Conservation (phyloP, 2,113 vertebrate genomes). For the Lampris megalopsis region DNA sequence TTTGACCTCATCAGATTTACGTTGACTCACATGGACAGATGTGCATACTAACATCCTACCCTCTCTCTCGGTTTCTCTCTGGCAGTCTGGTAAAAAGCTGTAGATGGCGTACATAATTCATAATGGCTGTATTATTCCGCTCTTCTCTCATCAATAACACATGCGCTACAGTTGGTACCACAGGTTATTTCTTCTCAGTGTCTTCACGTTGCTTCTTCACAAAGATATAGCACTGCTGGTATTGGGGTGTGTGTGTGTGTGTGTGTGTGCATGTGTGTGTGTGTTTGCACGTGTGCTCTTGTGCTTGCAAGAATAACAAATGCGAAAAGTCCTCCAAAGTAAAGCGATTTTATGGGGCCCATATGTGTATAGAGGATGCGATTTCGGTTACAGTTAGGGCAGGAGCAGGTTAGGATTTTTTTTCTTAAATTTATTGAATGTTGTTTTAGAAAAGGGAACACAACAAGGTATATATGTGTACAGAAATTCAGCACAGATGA, state of each 20-base stretch:
- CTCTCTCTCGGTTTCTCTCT: slow-evolving; percentile 21
- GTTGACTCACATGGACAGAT: too few species aligned
- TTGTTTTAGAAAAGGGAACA: too few species aligned
- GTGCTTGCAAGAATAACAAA: too few species aligned
- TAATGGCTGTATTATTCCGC: slow-evolving; percentile 51
- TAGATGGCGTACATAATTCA: slow-evolving; percentile 57
- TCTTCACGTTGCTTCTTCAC: slow-evolving; percentile 9
- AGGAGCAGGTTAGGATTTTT: too few species aligned
- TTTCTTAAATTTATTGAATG: too few species aligned
- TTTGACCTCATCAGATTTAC: too few species aligned
- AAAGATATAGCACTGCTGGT: slow-evolving; percentile 4
- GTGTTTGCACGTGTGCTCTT: background rate
- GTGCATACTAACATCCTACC: background rate
- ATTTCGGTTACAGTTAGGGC: too few species aligned
- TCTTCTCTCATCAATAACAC: slow-evolving; percentile 62
- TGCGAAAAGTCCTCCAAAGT: too few species aligned
- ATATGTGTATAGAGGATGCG: too few species aligned
- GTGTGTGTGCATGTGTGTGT: background rate
- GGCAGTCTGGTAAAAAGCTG: slow-evolving; percentile 36
- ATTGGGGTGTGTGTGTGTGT: background rate
- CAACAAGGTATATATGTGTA: too few species aligned
- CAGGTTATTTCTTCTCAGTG: slow-evolving; percentile 33
- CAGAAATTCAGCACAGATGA: too few species aligned
- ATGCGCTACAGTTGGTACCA: slow-evolving; percentile 48
- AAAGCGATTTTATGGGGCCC: too few species aligned